These are phyloP conservation scores for Melanotus villosus DNA, from an alignment of 2,888 invertebrate genomes.

Conservation along the genomic window DNA sequence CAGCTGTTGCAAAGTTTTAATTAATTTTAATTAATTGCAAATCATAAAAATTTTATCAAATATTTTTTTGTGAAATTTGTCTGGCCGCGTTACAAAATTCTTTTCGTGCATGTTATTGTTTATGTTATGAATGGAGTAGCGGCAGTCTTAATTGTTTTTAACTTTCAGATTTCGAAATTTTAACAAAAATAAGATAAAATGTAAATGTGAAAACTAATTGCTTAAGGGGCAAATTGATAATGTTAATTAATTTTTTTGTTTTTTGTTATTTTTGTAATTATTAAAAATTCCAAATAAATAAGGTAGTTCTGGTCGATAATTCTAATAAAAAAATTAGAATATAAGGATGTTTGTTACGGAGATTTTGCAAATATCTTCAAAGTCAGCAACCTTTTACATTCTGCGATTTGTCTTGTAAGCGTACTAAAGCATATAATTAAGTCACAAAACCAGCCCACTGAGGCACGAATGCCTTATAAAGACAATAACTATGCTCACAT, in stretches of 20 bases:
- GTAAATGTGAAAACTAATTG: too few relatives aligned
- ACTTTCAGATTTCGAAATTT: too few relatives aligned
- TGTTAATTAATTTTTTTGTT: too few relatives aligned
- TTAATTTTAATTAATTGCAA: conserved; percentile 1
- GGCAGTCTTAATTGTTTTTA: too few relatives aligned
- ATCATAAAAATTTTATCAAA: neutral
- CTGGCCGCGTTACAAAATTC: neutral
- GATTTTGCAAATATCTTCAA: neutral
- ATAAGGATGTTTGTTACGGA: too few relatives aligned
- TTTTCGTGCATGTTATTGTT: neutral
- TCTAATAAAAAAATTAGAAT: too few relatives aligned
- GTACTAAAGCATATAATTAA: conserved; percentile 33
- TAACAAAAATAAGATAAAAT: too few relatives aligned
- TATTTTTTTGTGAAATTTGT: neutral
- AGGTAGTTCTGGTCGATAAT: too few relatives aligned
- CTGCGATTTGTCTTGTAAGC: conserved; percentile 2
- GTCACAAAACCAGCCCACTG: conserved; percentile 33
- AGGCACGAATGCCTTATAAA: conserved; percentile 34
- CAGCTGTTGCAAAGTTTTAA: neutral
- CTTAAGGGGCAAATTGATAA: too few relatives aligned
- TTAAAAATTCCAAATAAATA: too few relatives aligned
- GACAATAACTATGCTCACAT: conserved; percentile 34
- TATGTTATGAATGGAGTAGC: too few relatives aligned
- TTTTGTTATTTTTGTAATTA: too few relatives aligned
- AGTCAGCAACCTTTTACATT: conserved; percentile 8